Conservation (phyloP, 2,113 vertebrate species). For the Pteropus alecto region DNA sequence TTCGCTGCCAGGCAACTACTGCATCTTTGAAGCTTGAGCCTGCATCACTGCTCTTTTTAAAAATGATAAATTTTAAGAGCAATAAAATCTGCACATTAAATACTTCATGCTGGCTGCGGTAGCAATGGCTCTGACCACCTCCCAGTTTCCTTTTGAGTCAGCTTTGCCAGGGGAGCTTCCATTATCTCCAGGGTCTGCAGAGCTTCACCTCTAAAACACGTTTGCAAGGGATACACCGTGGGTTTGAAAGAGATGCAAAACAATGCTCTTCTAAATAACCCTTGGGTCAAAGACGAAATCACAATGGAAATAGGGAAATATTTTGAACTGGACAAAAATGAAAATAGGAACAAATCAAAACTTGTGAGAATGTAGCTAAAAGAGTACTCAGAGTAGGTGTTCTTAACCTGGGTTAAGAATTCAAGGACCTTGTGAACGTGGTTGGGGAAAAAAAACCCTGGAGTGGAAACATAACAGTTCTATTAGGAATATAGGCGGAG, state of each 20-base stretch:
- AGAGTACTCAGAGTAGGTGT: not conserved
- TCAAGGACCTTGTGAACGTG: not conserved
- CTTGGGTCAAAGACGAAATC: conserved; percentile 48
- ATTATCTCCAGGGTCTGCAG: not conserved
- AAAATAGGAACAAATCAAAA: conserved; percentile 43
- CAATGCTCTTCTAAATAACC: not conserved
- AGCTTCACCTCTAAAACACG: conserved; percentile 2
- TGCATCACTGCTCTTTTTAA: not conserved
- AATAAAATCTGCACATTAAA: conserved; percentile 34
- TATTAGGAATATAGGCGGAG: not conserved
- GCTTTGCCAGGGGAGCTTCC: not conserved
- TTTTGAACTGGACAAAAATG: conserved; percentile 48
- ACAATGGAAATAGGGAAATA: conserved; percentile 49
- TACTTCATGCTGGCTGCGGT: not conserved
- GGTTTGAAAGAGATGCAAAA: conserved; percentile 29
- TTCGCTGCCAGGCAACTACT: not conserved
- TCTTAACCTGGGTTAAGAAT: not conserved
- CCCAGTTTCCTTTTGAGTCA: not conserved
- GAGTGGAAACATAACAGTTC: not conserved
- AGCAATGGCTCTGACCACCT: not conserved
- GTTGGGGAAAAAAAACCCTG: not conserved
- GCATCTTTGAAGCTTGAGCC: not conserved
- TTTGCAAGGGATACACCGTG: not conserved
- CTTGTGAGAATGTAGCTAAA: not conserved
- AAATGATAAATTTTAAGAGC: conserved; percentile 14